Conservation (phyloP, 2,113 vertebrate species). For the Okapia johnstoni region DNA sequence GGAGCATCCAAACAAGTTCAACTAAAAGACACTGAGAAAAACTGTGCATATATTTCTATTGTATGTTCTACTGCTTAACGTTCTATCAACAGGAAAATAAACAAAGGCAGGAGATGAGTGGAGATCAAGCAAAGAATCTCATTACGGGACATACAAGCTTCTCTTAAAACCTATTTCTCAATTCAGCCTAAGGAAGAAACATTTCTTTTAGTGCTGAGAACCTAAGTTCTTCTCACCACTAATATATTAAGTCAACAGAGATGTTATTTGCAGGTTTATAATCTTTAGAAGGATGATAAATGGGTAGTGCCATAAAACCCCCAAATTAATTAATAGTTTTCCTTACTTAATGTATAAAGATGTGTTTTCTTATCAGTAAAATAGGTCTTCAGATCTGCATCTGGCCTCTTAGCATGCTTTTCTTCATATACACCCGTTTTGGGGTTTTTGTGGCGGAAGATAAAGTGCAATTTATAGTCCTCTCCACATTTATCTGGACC, state of each 20-base stretch:
- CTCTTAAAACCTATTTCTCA: not conserved
- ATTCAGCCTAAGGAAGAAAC: not conserved
- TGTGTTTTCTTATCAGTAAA: slow-evolving; percentile 99
- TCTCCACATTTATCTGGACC: slow-evolving; percentile 99
- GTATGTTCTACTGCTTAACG: not conserved
- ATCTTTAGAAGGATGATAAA: not conserved
- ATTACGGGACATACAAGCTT: not conserved
- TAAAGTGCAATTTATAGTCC: slow-evolving; percentile 98
- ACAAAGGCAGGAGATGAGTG: not conserved
- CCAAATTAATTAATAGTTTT: not conserved
- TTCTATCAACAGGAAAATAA: not conserved
- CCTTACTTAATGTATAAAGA: slow-evolving; percentile 91
- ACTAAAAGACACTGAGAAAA: not conserved
- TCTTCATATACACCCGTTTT: slow-evolving; percentile 94
- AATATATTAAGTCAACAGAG: not conserved
- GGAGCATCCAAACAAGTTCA: not conserved
- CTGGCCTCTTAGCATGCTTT: slow-evolving; percentile 96
- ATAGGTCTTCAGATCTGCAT: slow-evolving; percentile 93
- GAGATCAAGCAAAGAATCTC: not conserved
- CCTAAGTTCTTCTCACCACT: not conserved
- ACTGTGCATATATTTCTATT: not conserved
- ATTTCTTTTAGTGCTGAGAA: not conserved
- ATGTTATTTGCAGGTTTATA: not conserved
- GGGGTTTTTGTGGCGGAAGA: slow-evolving; percentile 97
- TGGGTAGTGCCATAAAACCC: not conserved